Evolutionary conservation across 2,113 vertebrate genomes (phyloP).

Genomic region (Amazona guildingii): DNA sequence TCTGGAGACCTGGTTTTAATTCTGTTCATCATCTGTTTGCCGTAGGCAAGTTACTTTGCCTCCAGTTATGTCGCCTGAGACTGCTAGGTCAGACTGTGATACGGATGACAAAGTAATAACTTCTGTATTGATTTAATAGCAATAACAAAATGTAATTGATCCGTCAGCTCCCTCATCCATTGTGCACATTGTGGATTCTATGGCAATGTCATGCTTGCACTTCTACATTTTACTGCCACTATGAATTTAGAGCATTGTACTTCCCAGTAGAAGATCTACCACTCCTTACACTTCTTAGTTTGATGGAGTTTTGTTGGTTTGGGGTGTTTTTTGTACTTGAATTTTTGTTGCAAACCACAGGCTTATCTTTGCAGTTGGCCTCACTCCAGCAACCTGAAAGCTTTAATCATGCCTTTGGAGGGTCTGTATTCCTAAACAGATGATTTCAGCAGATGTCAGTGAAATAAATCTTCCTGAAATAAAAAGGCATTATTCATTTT

Average conservation of each 20-base stretch:
- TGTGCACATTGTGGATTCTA: background rate
- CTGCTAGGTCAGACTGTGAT: background rate
- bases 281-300: background rate
- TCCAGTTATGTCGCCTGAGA: background rate
- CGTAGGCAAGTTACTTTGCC: background rate
- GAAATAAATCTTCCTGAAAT: background rate
- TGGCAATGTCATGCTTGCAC: background rate
- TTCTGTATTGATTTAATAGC: background rate
- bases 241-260: background rate
- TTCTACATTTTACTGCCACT: background rate
- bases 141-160: background rate
- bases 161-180: background rate
- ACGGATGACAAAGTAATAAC: background rate
- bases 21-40: constrained; percentile 6
- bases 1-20: background rate
- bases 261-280: background rate
- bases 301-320: background rate
- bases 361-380: background rate
- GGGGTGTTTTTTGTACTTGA: background rate
- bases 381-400: background rate
- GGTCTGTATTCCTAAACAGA: background rate
- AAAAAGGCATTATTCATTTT: background rate
- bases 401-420: background rate
- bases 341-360: background rate
- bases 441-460: background rate